Evolutionary conservation across 92 coral and sea anemone genomes (phyloP), one percentile per base, ranked within the genome.

Genomic region (Actinernus sp.): DNA sequence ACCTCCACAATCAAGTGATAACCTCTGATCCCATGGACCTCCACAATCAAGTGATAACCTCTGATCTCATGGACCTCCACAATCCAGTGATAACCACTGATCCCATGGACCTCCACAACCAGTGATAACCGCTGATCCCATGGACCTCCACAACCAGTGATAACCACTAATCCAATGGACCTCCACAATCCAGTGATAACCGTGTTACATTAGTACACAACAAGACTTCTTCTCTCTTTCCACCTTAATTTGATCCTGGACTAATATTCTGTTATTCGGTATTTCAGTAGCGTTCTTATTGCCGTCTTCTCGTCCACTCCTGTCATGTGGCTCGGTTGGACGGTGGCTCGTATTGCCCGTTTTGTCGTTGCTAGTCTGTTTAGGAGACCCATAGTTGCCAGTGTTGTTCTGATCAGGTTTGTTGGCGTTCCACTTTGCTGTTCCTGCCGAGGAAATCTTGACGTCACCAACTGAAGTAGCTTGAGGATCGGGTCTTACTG

Each of bases 181-280:
- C n/a, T n/a, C n/a, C n/a, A n/a, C n/a, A n/a, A n/a, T n/a, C n/a
- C n/a, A n/a, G n/a, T n/a, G n/a, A n/a, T n/a, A n/a, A n/a, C n/a
- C 30, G 29, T n/a, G 17, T 90, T 49, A 94, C 93, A 94, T 76
- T 57, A 91, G 10, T 27, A 71, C 58, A 66, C 98, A 93, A 21
- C 98, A 93, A 0, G 87, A 65, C 41, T 93, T 93, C 67, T 89
- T 92, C 49, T 81, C 87, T 53, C 63, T 64, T 31, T 51, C 86
- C 37, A 78, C 83, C 13, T 79, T 31, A 37, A 49, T 48, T 49
- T 79, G 57, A 38, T 68, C 48, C 29, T 60, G 64, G 30, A 45
- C 57, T n/a, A n/a, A 19, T 20, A 53, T 65, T 31, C 36, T 49
- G 38, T 65, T 52, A 4, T 36, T 61, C n/a, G 26, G 13, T 14